Evolutionary conservation across 1,140 invertebrate species (phyloP).

Genomic region (Copidosoma floridanum): DNA sequence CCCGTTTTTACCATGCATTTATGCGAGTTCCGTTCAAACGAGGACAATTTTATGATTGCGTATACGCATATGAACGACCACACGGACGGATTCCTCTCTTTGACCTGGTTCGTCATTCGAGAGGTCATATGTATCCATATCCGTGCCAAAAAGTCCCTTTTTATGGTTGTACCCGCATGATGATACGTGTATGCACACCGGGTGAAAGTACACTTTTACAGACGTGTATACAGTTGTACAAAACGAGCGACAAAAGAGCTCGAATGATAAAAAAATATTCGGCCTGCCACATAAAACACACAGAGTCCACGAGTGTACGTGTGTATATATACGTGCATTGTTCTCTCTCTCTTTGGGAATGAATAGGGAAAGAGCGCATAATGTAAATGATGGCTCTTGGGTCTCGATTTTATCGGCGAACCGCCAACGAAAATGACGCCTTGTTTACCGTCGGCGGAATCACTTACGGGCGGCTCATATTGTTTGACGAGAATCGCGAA

Average conservation of each 20-base stretch:
- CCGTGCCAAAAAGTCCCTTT: no score
- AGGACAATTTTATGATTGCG: no score
- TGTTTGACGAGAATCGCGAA: no score
- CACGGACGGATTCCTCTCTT: no score
- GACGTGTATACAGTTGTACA: slow-evolving; percentile 15
- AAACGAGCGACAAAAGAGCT: slow-evolving; percentile 17
- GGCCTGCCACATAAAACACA: slow-evolving; percentile 1
- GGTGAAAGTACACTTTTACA: slow-evolving; percentile 23
- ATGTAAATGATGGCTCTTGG: slow-evolving; percentile 14
- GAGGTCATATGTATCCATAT: no score
- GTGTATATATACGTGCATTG: slow-evolving; percentile 24
- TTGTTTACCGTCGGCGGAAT: slow-evolving; percentile 3
- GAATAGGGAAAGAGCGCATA: not conserved
- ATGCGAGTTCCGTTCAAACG: no score
- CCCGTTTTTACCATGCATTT: no score
- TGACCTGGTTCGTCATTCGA: slow-evolving; percentile 9
- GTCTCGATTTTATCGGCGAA: slow-evolving; percentile 17
- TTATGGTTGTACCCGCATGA: no score
- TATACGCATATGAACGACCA: no score
- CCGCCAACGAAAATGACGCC: slow-evolving; percentile 10
- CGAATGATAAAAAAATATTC: slow-evolving; percentile 23
- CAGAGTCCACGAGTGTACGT: slow-evolving; percentile 5
- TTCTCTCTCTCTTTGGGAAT: slow-evolving; percentile 7
- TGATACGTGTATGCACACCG: not conserved
- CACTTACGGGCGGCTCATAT: no score